These are phyloP conservation scores for Liparis tanakae DNA, from an alignment of 2,797 vertebrate species.

Conservation along the genomic window DNA sequence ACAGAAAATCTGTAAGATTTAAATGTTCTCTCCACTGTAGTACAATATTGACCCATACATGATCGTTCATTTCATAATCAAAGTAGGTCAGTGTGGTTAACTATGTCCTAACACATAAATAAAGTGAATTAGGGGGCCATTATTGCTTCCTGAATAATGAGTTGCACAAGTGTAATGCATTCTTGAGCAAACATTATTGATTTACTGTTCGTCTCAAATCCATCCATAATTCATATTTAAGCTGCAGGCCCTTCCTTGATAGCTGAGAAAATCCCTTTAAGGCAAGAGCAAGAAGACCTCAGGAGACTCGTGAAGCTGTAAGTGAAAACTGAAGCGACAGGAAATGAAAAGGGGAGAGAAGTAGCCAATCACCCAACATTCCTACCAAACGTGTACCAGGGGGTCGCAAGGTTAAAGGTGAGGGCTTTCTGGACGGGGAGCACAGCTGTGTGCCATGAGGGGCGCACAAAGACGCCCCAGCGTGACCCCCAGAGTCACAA, in stretches of 20 bases:
- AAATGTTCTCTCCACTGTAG: conserved; percentile 37
- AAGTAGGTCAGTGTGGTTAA: conserved; percentile 60
- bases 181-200: conserved; percentile 73
- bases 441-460: conserved; percentile 84
- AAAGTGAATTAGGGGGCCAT: conserved; percentile 50
- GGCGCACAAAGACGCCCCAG: conserved; percentile 61
- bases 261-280: conserved; percentile 68
- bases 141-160: conserved; percentile 72
- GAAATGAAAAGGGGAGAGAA: conserved; percentile 78
- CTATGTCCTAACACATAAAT: conserved; percentile 57
- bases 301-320: conserved; percentile 47
- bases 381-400: conserved; percentile 70
- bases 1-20: conserved; percentile 39
- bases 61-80: conserved; percentile 66
- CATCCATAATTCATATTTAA: conserved; percentile 78
- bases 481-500: conserved; percentile 74
- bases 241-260: conserved; percentile 65
- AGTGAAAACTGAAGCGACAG: conserved; percentile 72
- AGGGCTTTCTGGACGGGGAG: conserved; percentile 67
- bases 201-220: conserved; percentile 70
- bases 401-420: conserved; percentile 76
- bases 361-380: conserved; percentile 80
- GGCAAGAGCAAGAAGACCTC: conserved; percentile 45
- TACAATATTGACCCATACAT: conserved; percentile 52
- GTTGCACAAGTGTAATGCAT: conserved; percentile 57